Evolutionary conservation across 1,140 invertebrate genomes (phyloP).

Genomic region (Bombus confusus): DNA sequence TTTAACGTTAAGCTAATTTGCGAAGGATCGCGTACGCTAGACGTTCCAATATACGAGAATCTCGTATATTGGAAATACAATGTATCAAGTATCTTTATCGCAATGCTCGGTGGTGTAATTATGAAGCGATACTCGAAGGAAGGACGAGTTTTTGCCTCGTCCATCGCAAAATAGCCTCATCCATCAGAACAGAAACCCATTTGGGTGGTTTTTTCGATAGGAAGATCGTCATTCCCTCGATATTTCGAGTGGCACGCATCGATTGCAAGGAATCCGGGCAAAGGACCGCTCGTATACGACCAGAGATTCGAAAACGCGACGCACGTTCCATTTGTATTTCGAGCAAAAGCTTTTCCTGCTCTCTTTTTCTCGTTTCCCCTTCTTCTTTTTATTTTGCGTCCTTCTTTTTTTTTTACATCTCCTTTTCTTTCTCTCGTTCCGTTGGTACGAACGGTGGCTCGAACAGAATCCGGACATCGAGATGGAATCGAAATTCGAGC

Average conservation of each 20-base stretch:
- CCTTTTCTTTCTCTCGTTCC: slow-evolving; percentile 3
- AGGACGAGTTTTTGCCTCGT: neutral
- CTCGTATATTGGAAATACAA: neutral
- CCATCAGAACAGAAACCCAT: neutral
- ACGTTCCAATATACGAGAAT: too few species aligned
- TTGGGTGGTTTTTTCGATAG: neutral
- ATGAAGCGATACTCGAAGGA: neutral
- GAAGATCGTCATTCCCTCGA: neutral
- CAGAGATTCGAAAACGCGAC: slow-evolving; percentile 45
- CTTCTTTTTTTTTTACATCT: neutral
- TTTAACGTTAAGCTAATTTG: too few species aligned
- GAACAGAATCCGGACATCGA: slow-evolving; percentile 52
- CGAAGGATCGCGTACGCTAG: neutral
- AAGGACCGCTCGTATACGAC: neutral
- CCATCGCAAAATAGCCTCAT: neutral
- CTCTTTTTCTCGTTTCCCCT: neutral
- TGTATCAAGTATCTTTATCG: neutral
- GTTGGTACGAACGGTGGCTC: neutral
- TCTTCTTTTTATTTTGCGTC: neutral
- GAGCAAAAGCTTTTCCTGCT: neutral
- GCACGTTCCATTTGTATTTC: slow-evolving; percentile 2
- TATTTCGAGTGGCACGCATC: neutral
- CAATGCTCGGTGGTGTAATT: neutral
- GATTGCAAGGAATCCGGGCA: slow-evolving; percentile 2
- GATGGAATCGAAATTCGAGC: slow-evolving; percentile 48